Evolutionary conservation across 1,140 invertebrate genomes (phyloP).

Genomic region (Lepidurus packardi): DNA sequence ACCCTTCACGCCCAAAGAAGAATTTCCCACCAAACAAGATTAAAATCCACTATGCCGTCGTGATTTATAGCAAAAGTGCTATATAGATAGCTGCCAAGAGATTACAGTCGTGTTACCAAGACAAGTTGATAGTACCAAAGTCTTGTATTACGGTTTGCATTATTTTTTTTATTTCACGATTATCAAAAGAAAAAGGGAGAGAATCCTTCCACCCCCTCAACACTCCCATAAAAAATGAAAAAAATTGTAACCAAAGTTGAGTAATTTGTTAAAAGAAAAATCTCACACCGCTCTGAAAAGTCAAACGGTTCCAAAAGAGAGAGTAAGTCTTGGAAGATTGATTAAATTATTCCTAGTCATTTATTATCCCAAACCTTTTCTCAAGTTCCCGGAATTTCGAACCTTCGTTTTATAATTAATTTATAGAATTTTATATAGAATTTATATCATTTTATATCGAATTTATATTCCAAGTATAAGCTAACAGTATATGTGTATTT

Average conservation of each 20-base stretch:
- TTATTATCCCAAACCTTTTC: neutral
- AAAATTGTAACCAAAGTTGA: neutral
- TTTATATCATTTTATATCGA: too few relatives aligned
- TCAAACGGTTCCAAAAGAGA: neutral
- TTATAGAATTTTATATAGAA: too few relatives aligned
- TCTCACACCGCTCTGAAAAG: neutral
- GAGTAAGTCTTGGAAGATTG: neutral
- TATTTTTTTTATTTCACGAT: neutral
- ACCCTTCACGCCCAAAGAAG: neutral
- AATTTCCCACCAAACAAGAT: slow-evolving; percentile 10
- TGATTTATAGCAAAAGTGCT: slow-evolving; percentile 19
- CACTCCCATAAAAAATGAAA: neutral
- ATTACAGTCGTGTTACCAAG: neutral
- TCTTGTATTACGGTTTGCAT: neutral
- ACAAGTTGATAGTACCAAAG: neutral
- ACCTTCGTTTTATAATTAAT: too few relatives aligned
- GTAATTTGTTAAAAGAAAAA: slow-evolving; percentile 14
- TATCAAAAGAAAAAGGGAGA: neutral
- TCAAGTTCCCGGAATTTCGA: too few relatives aligned
- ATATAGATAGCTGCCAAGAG: slow-evolving; percentile 14
- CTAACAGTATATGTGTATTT: too few relatives aligned
- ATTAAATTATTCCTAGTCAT: neutral
- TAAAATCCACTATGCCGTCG: neutral
- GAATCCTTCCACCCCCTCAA: neutral
- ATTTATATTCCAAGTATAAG: too few relatives aligned